Percentiles rank a stretch among this genome's conserved stretches.
These are phyloP conservation scores for Philopedon plagiatum DNA, from an alignment of 2,888 invertebrate species.

Conservation along the genomic window DNA sequence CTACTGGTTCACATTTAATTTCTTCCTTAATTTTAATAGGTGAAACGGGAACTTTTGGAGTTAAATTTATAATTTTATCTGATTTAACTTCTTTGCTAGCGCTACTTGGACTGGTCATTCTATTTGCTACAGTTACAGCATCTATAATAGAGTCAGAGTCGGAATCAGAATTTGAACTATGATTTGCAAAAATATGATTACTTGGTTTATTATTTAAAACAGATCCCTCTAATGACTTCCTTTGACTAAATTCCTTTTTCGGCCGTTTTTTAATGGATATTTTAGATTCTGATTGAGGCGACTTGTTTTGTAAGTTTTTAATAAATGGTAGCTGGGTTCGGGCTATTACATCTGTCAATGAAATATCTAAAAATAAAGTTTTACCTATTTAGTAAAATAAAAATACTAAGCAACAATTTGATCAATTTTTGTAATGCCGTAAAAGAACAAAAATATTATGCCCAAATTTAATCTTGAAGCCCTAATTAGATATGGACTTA, in stretches of 20 bases:
- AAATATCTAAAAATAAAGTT: conserved; percentile 70
- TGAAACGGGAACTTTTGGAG: conserved; percentile 47
- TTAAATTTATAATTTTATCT: conserved; percentile 50
- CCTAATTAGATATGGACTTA: too few species aligned
- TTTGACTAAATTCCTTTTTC: conserved; percentile 54
- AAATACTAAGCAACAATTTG: too few species aligned
- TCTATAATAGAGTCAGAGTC: conserved; percentile 62
- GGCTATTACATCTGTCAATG: conserved; percentile 78
- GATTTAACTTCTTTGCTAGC: conserved; percentile 39
- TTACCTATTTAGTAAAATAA: background rate
- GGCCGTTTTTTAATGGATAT: conserved; percentile 57
- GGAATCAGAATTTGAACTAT: conserved; percentile 65
- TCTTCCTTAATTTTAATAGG: conserved; percentile 39
- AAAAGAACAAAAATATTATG: too few species aligned
- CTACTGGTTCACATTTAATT: conserved; percentile 38
- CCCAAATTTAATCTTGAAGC: too few species aligned
- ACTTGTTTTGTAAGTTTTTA: conserved; percentile 61
- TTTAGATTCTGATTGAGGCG: conserved; percentile 57
- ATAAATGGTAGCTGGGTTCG: conserved; percentile 68
- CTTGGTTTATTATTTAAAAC: conserved; percentile 9
- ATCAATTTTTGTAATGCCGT: too few species aligned
- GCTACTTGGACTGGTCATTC: background rate
- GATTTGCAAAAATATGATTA: conserved; percentile 37
- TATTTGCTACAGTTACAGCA: conserved; percentile 52
- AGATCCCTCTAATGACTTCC: conserved; percentile 51